Evolutionary conservation across 2,888 invertebrate genomes (phyloP).

Genomic region (Diarsia brunnea): DNA sequence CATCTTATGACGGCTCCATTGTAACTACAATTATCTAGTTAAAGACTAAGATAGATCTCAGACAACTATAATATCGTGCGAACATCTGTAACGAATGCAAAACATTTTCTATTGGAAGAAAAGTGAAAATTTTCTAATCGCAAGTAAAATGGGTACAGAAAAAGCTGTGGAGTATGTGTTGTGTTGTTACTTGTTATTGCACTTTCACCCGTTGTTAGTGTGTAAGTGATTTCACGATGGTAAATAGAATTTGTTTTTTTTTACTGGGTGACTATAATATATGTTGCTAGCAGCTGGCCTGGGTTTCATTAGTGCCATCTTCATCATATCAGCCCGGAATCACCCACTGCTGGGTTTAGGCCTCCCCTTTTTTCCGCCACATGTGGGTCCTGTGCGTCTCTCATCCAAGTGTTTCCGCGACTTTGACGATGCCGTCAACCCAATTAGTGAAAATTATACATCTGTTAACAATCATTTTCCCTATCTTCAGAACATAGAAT

Average conservation of each 20-base stretch:
- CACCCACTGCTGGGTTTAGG: too few relatives aligned
- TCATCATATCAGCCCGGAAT: too few relatives aligned
- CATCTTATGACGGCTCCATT: conserved; percentile 49
- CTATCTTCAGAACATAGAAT: not conserved
- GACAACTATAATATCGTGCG: conserved; percentile 71
- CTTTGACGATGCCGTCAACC: too few relatives aligned
- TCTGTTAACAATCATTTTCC: not conserved
- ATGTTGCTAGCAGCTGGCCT: too few relatives aligned
- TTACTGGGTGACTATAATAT: not conserved
- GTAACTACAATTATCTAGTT: conserved; percentile 62
- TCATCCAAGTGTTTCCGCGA: too few relatives aligned
- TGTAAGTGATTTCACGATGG: conserved; percentile 6
- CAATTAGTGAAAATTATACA: not conserved
- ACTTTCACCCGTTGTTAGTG: conserved; percentile 48
- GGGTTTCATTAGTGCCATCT: not conserved
- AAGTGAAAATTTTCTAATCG: conserved; percentile 74
- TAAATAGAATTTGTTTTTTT: conserved; percentile 14
- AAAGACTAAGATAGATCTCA: conserved; percentile 70
- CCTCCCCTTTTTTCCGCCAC: too few relatives aligned
- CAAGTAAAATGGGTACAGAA: conserved; percentile 56
- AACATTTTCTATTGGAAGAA: conserved; percentile 73
- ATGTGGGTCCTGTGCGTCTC: too few relatives aligned
- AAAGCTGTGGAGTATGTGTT: conserved; percentile 52
- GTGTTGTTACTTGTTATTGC: conserved; percentile 38
- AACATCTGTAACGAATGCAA: conserved; percentile 67